Evolutionary conservation across 2,888 invertebrate genomes (phyloP).

Genomic region (Habroteleia sp.): DNA sequence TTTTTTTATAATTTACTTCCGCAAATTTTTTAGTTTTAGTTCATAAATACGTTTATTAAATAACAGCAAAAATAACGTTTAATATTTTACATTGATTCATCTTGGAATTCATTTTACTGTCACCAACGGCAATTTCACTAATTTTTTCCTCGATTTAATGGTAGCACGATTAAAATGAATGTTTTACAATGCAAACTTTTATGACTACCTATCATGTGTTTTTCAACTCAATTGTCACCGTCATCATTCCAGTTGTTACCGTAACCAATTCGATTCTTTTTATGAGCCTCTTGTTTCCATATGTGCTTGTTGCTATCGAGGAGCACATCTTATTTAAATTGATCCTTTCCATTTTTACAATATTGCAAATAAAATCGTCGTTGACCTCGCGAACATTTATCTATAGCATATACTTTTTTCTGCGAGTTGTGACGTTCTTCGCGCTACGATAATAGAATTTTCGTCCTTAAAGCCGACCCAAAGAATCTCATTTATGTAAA

Average conservation of each 20-base stretch:
- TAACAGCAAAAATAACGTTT: too few species aligned
- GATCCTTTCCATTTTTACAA: slow-evolving; percentile 16
- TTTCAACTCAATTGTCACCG: slow-evolving; percentile 47
- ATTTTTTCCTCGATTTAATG: slow-evolving; percentile 29
- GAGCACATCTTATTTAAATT: slow-evolving; percentile 28
- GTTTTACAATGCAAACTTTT: slow-evolving; percentile 46
- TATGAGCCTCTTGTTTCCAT: slow-evolving; percentile 28
- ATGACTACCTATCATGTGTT: slow-evolving; percentile 41
- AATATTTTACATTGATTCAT: too few species aligned
- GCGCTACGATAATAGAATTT: too few species aligned
- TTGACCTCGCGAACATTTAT: not conserved
- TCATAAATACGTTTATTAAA: too few species aligned
- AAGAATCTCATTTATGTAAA: too few species aligned
- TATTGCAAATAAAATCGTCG: slow-evolving; percentile 21
- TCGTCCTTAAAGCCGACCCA: too few species aligned
- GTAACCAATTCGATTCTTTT: slow-evolving; percentile 37
- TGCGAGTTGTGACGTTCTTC: too few species aligned
- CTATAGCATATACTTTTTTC: too few species aligned
- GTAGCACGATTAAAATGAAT: slow-evolving; percentile 43
- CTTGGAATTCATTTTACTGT: slow-evolving; percentile 31
- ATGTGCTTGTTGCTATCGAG: slow-evolving; percentile 16
- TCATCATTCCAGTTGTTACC: slow-evolving; percentile 32
- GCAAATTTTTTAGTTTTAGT: too few species aligned
- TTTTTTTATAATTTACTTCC: too few species aligned
- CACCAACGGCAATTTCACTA: slow-evolving; percentile 27